Evolutionary conservation across 2,113 vertebrate genomes (phyloP).

Genomic region (Urocitellus parryii): DNA sequence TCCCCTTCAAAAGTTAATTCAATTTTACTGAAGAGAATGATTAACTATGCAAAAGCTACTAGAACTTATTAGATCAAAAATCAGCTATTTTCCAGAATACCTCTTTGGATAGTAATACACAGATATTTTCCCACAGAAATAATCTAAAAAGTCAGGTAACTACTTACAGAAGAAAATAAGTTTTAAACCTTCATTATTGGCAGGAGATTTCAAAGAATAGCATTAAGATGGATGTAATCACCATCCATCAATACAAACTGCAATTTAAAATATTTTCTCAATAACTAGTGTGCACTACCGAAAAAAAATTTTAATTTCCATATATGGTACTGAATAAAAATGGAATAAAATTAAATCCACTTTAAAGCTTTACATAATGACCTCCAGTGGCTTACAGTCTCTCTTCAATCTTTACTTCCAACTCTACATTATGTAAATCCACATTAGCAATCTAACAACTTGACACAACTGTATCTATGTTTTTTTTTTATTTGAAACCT

Average conservation of each 20-base stretch:
- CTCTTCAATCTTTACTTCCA: conserved; percentile 12
- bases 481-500: conserved; percentile 17
- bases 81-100: conserved; percentile 41
- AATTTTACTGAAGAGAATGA: conserved; percentile 47
- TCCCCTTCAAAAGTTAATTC: conserved; percentile 19
- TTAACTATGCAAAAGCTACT: conserved; percentile 33
- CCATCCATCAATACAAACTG: neutral
- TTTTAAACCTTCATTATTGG: conserved; percentile 34
- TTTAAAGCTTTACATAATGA: conserved; percentile 48
- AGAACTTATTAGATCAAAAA: conserved; percentile 8
- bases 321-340: neutral
- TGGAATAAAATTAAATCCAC: conserved; percentile 31
- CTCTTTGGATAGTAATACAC: conserved; percentile 8
- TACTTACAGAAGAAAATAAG: conserved; percentile 33
- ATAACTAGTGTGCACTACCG: neutral
- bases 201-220: conserved; percentile 24
- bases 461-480: neutral
- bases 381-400: neutral
- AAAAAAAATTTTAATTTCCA: neutral
- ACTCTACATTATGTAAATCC: neutral
- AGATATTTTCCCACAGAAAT: neutral
- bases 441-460: neutral
- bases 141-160: conserved; percentile 24
- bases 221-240: conserved; percentile 18
- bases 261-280: conserved; percentile 61